These are phyloP conservation scores for Brachionus paranguensis DNA, from an alignment of 1,140 invertebrate genomes.

Conservation along the genomic window DNA sequence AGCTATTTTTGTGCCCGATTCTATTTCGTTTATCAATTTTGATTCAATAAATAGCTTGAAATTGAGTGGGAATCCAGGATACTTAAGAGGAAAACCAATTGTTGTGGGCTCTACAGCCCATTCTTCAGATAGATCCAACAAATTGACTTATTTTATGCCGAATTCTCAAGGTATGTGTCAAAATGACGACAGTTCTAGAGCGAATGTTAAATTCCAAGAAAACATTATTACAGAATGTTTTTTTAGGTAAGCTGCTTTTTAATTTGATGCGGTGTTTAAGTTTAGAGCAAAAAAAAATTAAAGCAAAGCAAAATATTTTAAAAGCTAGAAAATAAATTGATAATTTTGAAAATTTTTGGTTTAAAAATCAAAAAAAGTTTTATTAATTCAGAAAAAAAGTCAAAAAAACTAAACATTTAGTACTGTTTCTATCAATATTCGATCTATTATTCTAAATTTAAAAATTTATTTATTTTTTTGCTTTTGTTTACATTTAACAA, in stretches of 20 bases:
- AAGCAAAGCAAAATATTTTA: too few species aligned
- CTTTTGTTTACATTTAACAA: too few species aligned
- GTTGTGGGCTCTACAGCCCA: background rate
- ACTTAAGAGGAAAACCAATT: background rate
- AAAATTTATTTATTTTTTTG: too few species aligned
- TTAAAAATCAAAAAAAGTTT: too few species aligned
- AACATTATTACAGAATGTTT: background rate
- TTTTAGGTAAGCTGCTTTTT: background rate
- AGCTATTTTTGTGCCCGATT: background rate
- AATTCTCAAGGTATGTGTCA: background rate
- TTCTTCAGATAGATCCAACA: background rate
- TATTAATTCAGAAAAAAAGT: too few species aligned
- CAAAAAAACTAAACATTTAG: too few species aligned
- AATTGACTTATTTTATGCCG: background rate
- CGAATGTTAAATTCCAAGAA: background rate
- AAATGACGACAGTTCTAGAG: background rate
- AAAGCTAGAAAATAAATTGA: too few species aligned
- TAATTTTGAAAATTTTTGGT: too few species aligned
- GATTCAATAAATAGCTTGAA: background rate
- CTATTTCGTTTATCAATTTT: background rate
- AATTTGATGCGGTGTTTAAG: too few species aligned
- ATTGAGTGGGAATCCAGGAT: constrained; percentile 7
- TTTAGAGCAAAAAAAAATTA: too few species aligned
- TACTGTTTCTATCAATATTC: too few species aligned
- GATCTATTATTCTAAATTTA: too few species aligned